phyloP scores from a whole-genome alignment of 2,888 invertebrate genomes.

The Scaeva pyrastri region DNA sequence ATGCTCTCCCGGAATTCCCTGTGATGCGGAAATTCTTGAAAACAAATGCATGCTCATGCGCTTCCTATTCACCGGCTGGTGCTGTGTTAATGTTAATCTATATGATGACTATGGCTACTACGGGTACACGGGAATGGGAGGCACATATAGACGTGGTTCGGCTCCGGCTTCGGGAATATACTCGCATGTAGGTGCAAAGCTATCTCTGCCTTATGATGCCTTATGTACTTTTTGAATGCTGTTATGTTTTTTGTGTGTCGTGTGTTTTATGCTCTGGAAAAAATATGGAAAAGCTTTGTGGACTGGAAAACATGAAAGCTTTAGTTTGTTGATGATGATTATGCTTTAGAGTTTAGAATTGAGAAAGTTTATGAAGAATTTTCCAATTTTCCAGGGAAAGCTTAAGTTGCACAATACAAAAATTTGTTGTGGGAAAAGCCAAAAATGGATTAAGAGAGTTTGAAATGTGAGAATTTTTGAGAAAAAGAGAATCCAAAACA shows the following conservation, averaged over 20 bases:
- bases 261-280: background rate
- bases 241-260: background rate
- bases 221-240: slow-evolving; percentile 25
- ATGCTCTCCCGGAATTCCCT: slow-evolving; percentile 74
- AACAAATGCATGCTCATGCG: slow-evolving; percentile 74
- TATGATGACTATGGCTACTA: background rate
- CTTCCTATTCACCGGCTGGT: slow-evolving; percentile 67
- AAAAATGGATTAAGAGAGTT: too few relatives aligned
- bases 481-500: background rate
- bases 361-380: background rate
- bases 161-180: too few relatives aligned
- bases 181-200: slow-evolving; percentile 3
- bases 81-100: slow-evolving; percentile 9
- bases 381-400: slow-evolving; percentile 20
- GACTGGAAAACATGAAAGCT: background rate
- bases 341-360: background rate
- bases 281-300: background rate
- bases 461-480: background rate
- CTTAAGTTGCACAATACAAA: background rate
- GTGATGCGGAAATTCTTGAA: slow-evolving; percentile 74
- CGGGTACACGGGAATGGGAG: too few relatives aligned
- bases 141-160: background rate
- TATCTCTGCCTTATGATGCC: too few relatives aligned
- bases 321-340: background rate
- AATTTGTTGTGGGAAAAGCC: background rate